Evolutionary conservation across 2,113 vertebrate genomes (phyloP), one percentile per base, ranked within the genome.

Genomic region (Pitta sordida): DNA sequence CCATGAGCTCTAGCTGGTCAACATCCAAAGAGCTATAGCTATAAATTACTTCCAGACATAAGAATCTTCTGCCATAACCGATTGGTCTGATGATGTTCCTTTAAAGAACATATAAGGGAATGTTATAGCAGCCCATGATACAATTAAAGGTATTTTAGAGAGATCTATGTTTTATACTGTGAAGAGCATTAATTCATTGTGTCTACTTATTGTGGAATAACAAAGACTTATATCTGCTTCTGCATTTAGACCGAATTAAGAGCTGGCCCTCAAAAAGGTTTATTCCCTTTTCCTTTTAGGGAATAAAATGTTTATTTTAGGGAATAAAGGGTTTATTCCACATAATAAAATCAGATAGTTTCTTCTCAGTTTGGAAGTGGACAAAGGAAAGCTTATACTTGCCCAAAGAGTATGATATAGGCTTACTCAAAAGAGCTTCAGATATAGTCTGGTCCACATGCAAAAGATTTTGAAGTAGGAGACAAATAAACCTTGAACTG

Each of bases 401-500:
- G 52, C 15, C 52, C 63, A 51, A 20, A 63, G 43, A 76, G 59
- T 0, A 0, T 48, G 21, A 11, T 78, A n/a, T 64, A 75, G 64
- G 6, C 29, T 95, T 88, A 68, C 49, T 65, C 32, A 79, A 80
- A 77, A 73, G n/a, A 85, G 29, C 15, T 85, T 87, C 37, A 60
- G 49, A 53, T 83, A 84, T n/a, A 20, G 44, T 60, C 60, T 89
- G n/a, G 36, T 88, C 62, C 65, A 29, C 19, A 87, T 19, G 75
- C 21, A 85, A 69, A 93, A 76, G 30, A 5, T 83, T 93, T 90
- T 62, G 83, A 91, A 43, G 11, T n/a, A 51, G 29, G 56, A 51
- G 60, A 49, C 55, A 65, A 85, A 86, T 80, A 85, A 94, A 76
- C 53, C 18, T 85, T 75, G 60, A 83, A 73, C 16, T 88, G 59